Base-by-base conservation (phyloP, 2,888 invertebrate genomes). In the Autographa gamma region DNA sequence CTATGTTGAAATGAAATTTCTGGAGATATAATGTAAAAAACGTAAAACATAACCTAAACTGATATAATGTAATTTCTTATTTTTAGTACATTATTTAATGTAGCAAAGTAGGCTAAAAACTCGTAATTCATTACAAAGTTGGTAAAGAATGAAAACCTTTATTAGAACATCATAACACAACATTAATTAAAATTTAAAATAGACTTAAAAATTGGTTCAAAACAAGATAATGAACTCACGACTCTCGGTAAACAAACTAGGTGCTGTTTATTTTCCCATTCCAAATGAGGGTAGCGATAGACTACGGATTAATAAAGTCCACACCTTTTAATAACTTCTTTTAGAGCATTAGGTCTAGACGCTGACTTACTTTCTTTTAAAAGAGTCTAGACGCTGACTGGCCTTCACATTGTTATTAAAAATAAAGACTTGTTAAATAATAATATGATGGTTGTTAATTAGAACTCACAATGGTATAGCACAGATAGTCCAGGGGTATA, bases 181-280 rank as follows among this genome's bases (percentile, higher is more conserved):
- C 13, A 58, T 63, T 60, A 60, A 64, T 63, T 52, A 63, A 48
- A 48, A 66, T 69, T 60, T 65, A 75, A 69, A 67, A 69, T 70
- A 65, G 54, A 43, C 14, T 32, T n/a, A 52, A 59, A 69, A 9
- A 60, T 64, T 54, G 18, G 60, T 19, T 19, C 67, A 25, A 31
- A 61, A 59, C 59, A 41, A 65, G 59, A 67, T 62, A 64, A 60
- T 62, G 63, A 69, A 70, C 62, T 67, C 9, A 52, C 63, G 54
- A 64, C 65, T 69, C 31, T 34, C 59, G n/a, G 66, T 66, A 63
- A 18, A 41, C 74, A 67, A 70, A 54, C 67, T 66, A 62, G 73
- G 68, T 48, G 18, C 48, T 76, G 68, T 70, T 76, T 76, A 68
- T 75, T 75, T 64, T 66, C n/a, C 31, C 52, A 65, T 65, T 54